Evolutionary conservation across 2,888 invertebrate species (phyloP), one percentile per base, ranked within the genome.

Genomic region (Andrena bucephala): DNA sequence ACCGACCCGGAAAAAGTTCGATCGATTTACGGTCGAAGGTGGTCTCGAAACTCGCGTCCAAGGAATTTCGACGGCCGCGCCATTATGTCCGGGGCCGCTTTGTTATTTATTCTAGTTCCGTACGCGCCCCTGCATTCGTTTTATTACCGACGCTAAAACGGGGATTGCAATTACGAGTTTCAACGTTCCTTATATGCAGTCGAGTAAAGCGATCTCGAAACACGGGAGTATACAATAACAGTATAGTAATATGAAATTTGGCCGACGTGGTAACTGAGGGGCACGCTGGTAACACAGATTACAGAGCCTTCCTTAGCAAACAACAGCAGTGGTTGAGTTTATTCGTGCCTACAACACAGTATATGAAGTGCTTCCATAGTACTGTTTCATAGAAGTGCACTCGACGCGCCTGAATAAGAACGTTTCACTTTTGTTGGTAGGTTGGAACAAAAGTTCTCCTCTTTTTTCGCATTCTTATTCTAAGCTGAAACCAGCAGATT

Each of bases 1-100:
- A 78, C 82, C 71, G 83, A 78, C 83, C 83, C 74, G 83, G 77
- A 82, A 84, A 82, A 83, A 78, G 70, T 82, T 70, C 67, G 82
- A 82, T 82, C 83, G 83, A 83, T 84, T 77, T 77, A 76, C 63
- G 83, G 52, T 57, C 71, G 68, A 84, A 65, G 83, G 67, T 54
- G 42, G 36, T 42, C 13, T 36, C 67, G 33, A 69, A 77, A 83
- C 72, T 81, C 70, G 29, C 57, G 57, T 59, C 71, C 57, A 59
- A 74, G 73, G 70, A 77, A 82, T 77, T 82, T 33, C 59, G 42
- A 50, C 31, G 60, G 77, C 63, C 69, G 33, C 42, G 48, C 73
- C 52, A 81, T 83, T 72, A 77, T 71, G 50, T 65, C 10, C 59
- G 57, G 5, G 16, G 29, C 7, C 2, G 42, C 36, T 67, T 76